Evolutionary conservation across 2,797 vertebrate genomes (phyloP), one percentile per base, ranked within the genome.

Genomic region (Threskiornis aethiopicus): DNA sequence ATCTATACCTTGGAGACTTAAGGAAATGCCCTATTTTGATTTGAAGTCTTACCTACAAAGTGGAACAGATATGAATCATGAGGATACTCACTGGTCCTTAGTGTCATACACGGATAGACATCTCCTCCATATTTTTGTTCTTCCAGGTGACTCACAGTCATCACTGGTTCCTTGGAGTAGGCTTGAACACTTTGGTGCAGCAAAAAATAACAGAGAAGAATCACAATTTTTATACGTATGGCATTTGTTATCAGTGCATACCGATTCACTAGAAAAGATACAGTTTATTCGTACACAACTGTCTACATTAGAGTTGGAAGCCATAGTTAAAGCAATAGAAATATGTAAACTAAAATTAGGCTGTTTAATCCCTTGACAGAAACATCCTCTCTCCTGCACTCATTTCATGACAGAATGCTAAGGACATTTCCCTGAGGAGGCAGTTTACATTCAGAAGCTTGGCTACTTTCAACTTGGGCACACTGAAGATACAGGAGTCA

Each of bases 151-250:
- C 62, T 70, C 90, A 67, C 94, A 96, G 94, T 90, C 86, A 55
- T 97, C 83, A 62, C 33, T 42, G 93, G 87, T 10, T 97, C 96
- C 94, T 83, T 85, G 26, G 76, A 73, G 84, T 22, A 80, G 75
- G 44, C 52, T 64, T 93, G 95, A 95, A 83, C 89, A 71, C 97
- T 98, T 97, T 55, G 46, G 76, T 79, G 95, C 12, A 87, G 79
- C 89, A 96, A 87, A 91, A 96, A 88, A 49, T 18, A 77, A 55
- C 49, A 94, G 49, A 88, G 28, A n/a, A 86, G 26, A 51, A 82
- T 51, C 57, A 84, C 12, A 39, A 19, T 67, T 89, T 89, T 75
- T 44, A n/a, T 16, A 57, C 0, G 18, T 20, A 19, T 28, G 58
- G 19, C 16, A 44, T 41, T 46, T 78, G 26, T 57, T 81, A 71